Evolutionary conservation across 2,888 invertebrate genomes (phyloP).

Genomic region (Copidosoma aretas): DNA sequence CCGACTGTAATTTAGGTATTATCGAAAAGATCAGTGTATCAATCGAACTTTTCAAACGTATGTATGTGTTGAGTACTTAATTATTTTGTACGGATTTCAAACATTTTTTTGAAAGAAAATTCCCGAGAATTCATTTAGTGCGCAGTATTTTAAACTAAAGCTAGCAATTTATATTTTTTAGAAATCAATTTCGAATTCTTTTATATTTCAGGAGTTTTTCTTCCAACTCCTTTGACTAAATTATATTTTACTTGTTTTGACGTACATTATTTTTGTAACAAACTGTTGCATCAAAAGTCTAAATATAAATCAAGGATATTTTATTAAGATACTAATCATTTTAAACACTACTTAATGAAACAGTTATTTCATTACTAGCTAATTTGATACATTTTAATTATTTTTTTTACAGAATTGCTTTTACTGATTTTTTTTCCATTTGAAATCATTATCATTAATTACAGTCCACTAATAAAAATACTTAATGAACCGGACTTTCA

Average conservation of each 20-base stretch:
- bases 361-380: background rate
- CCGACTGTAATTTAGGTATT: slow-evolving; percentile 49
- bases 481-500: background rate
- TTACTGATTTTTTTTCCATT: background rate
- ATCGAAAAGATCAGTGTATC: slow-evolving; percentile 44
- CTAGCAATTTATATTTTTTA: slow-evolving; percentile 37
- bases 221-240: slow-evolving; percentile 1
- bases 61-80: slow-evolving; percentile 53
- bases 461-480: background rate
- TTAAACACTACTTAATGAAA: too few species aligned
- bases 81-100: slow-evolving; percentile 44
- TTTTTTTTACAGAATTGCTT: background rate
- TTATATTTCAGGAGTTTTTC: background rate
- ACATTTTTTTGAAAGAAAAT: slow-evolving; percentile 49
- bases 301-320: slow-evolving; percentile 5
- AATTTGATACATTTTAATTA: background rate
- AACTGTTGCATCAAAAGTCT: slow-evolving; percentile 9
- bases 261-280: slow-evolving; percentile 13
- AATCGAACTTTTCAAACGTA: slow-evolving; percentile 46
- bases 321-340: too few species aligned
- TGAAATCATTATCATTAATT: background rate
- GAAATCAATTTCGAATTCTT: slow-evolving; percentile 10
- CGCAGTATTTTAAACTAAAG: slow-evolving; percentile 26
- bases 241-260: background rate
- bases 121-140: slow-evolving; percentile 19